Conservation (phyloP, 2,113 vertebrate species). For the Lamprotornis superbus region DNA sequence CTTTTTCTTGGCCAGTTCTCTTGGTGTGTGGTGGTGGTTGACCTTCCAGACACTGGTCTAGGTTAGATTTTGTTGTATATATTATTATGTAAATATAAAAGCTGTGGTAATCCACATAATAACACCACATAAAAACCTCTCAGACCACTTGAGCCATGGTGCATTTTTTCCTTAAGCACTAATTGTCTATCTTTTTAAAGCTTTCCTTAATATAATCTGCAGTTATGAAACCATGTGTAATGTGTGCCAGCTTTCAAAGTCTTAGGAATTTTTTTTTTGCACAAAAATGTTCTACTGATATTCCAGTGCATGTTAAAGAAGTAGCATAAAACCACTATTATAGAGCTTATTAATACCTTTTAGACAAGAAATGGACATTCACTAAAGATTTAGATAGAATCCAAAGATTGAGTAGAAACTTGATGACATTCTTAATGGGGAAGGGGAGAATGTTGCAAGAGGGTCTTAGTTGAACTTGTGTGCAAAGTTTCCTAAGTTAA, state of each 20-base stretch:
- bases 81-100: background rate
- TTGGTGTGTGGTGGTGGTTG: background rate
- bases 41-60: background rate
- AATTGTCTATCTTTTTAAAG: background rate
- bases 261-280: background rate
- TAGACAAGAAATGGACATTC: background rate
- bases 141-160: background rate
- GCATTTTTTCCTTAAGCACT: background rate
- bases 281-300: background rate
- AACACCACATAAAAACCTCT: background rate
- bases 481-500: background rate
- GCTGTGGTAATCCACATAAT: background rate
- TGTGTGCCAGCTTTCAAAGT: background rate
- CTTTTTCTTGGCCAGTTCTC: background rate
- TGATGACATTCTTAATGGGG: background rate
- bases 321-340: background rate
- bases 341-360: background rate
- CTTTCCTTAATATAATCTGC: background rate
- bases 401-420: background rate
- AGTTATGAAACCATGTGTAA: background rate
- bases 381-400: background rate
- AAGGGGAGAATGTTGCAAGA: background rate
- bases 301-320: background rate
- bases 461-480: background rate
- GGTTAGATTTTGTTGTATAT: background rate